Base-by-base conservation (phyloP, 1,140 invertebrate genomes). In the Listronotus oregonensis region DNA sequence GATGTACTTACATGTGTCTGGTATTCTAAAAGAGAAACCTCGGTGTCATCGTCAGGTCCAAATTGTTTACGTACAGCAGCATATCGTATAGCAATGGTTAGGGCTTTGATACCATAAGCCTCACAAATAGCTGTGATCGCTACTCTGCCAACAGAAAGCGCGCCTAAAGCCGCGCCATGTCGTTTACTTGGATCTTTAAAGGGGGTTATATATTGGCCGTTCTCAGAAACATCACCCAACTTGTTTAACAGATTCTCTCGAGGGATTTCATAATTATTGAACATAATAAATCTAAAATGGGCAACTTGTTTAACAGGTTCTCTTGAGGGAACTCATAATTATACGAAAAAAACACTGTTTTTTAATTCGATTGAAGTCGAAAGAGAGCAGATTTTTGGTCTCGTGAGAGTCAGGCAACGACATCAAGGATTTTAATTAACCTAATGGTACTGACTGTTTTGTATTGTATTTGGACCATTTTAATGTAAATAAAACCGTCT, bases 41-140 rank as follows among this genome's bases (percentile, higher is more conserved):
- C 94, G 52, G 83, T 82, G 59, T 83, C 81, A 10, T 86, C 80
- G n/a, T 18, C 12, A 7, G 88, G 87, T 6, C 93, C 93, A 81
- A 97, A 98, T 81, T 98, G 96, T 79, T 86, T 90, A 43, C 96
- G 82, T 0, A 91, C 90, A 3, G 91, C 93, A 40, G 93, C 92
- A 82, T 98, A 98, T 44, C 96, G 84, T 15, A 96, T 84, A 0
- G 94, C 93, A 68, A 98, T 96, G 0, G 89, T 85, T 1, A 96
- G 78, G 9, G 89, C 91, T 66, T 89, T 83, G 37, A 85, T 83
- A 34, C 94, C 76, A 50, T 92, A 82, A 81, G 90, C 82, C 7
- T 85, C 81, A 68, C 89, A 89, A 74, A 96, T 90, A 43, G 82
- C 84, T 56, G 87, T 85, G 46, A 91, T 91, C 37, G 83, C 86